These are phyloP conservation scores for Caenorhabditis sp. DNA, from an alignment of 2,888 invertebrate genomes.

Conservation along the genomic window DNA sequence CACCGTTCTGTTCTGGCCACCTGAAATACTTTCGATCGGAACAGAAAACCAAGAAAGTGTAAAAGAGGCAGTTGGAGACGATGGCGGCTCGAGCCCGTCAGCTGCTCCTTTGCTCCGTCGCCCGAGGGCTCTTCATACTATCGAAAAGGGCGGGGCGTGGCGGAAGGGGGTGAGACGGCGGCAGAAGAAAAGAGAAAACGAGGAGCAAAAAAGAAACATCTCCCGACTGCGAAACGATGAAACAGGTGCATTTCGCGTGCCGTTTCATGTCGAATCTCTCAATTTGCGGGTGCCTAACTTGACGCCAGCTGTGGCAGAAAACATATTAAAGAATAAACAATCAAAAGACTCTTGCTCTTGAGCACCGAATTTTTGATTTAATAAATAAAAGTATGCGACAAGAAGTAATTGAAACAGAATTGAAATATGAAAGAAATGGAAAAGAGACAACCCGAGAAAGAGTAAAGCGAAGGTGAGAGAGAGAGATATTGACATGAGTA, in stretches of 20 bases:
- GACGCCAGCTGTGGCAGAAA: constrained; percentile 38
- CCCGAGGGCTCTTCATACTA: constrained; percentile 50
- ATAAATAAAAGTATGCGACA: constrained; percentile 13
- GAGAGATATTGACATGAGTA: neutral
- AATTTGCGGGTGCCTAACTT: constrained; percentile 16
- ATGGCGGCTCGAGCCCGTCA: constrained; percentile 17
- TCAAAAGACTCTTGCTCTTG: constrained; percentile 14
- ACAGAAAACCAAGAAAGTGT: constrained; percentile 31
- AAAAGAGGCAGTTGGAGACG: constrained; percentile 7
- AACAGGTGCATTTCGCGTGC: constrained; percentile 34
- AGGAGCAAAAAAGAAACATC: constrained; percentile 36
- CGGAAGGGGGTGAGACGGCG: constrained; percentile 22
- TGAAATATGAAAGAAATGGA: neutral
- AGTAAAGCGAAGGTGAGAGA: neutral
- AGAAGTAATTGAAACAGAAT: neutral
- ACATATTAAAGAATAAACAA: constrained; percentile 43
- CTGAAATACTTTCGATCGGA: constrained; percentile 5
- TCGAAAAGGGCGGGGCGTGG: constrained; percentile 32
- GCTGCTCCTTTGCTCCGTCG: constrained; percentile 43
- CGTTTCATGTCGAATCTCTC: constrained; percentile 10
- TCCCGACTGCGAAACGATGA: constrained; percentile 16
- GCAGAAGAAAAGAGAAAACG: constrained; percentile 13
- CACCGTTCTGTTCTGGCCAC: neutral
- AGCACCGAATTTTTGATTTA: neutral
- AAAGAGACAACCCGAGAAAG: neutral